These are phyloP conservation scores for Epinotia ramella DNA, from an alignment of 2,888 invertebrate genomes.

Conservation along the genomic window DNA sequence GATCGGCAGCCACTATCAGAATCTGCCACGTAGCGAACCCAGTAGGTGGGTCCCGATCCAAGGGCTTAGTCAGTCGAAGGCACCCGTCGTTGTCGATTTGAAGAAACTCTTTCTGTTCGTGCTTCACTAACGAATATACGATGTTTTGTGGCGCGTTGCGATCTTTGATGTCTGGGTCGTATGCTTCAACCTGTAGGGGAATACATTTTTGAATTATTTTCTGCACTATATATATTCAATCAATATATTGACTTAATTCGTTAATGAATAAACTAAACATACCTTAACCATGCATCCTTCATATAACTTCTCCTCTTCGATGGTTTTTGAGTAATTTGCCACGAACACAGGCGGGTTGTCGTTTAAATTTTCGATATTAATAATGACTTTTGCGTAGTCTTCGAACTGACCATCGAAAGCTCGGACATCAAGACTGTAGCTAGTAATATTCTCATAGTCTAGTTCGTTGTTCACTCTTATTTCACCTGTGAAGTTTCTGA, in stretches of 20 bases:
- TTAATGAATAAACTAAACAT: neutral
- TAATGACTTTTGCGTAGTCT: constrained; percentile 93
- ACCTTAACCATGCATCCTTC: constrained; percentile 89
- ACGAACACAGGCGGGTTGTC: constrained; percentile 96
- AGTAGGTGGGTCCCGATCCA: constrained; percentile 95
- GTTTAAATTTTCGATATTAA: constrained; percentile 95
- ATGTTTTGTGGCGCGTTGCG: constrained; percentile 91
- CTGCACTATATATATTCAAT: neutral
- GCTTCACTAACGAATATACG: constrained; percentile 89
- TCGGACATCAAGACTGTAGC: constrained; percentile 92
- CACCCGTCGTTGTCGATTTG: constrained; percentile 91
- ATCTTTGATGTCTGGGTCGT: constrained; percentile 94
- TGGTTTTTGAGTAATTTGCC: constrained; percentile 89
- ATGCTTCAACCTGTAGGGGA: constrained; percentile 87
- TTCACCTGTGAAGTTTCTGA: constrained; percentile 93
- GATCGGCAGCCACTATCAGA: constrained; percentile 90
- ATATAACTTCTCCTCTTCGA: constrained; percentile 90
- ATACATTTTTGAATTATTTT: neutral
- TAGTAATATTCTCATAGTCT: constrained; percentile 94
- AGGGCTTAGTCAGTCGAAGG: constrained; percentile 88
- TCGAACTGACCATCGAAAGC: constrained; percentile 94
- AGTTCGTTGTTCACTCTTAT: constrained; percentile 91
- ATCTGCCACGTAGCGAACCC: constrained; percentile 93
- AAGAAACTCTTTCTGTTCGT: constrained; percentile 89
- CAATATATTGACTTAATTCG: too few species aligned